Evolutionary conservation across 2,888 invertebrate genomes (phyloP).

Genomic region (Parthenolecanium corni): DNA sequence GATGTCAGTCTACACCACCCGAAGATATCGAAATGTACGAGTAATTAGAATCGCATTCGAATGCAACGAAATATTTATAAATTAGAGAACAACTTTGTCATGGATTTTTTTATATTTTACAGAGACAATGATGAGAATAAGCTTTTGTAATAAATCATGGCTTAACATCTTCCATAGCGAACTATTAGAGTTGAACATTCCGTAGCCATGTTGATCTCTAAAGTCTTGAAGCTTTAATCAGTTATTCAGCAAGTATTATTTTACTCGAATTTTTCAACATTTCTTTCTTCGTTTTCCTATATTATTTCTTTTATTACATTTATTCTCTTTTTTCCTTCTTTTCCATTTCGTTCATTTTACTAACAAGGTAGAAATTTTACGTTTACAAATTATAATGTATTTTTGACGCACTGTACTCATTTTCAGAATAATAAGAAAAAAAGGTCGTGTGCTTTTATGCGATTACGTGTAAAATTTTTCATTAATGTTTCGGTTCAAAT

Average conservation of each 20-base stretch:
- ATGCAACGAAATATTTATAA: not conserved
- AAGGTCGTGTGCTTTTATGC: conserved; percentile 3
- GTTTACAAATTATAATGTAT: conserved; percentile 13
- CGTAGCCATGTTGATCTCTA: conserved; percentile 24
- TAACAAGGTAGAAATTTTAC: conserved; percentile 3
- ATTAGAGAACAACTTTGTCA: not conserved
- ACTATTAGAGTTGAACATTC: conserved; percentile 17
- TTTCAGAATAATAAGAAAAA: conserved; percentile 1
- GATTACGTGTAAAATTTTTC: not conserved
- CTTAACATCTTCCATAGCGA: not conserved
- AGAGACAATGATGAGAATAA: conserved; percentile 16
- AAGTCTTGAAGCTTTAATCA: conserved; percentile 5
- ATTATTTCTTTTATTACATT: not conserved
- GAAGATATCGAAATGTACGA: conserved; percentile 11
- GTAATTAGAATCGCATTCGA: not conserved
- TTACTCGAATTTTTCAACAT: not conserved
- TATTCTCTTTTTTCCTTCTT: not conserved
- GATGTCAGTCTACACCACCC: conserved; percentile 18
- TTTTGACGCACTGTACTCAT: not conserved
- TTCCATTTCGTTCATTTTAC: not conserved
- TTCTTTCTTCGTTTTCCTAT: not conserved
- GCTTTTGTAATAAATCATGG: not conserved
- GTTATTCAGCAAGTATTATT: not conserved
- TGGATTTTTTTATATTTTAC: not conserved
- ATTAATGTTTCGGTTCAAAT: too few species aligned